phyloP scores from a whole-genome alignment of 2,888 invertebrate genomes.

The Heliconius aoede region DNA sequence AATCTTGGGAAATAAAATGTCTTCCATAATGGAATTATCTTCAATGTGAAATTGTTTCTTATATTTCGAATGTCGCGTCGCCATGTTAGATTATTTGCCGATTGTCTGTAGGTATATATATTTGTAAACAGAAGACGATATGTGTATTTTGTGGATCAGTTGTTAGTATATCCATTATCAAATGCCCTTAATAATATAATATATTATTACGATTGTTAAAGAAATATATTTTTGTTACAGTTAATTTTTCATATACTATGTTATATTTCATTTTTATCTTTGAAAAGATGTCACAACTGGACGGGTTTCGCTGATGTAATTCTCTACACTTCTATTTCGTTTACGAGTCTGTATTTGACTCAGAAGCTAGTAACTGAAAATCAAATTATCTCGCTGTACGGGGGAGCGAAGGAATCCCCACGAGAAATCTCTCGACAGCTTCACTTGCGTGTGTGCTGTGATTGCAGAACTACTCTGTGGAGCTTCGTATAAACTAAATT shows the following conservation, averaged over 20 bases:
- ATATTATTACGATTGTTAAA: no score
- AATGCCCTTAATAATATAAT: no score
- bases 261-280: no score
- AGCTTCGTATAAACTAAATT: slow-evolving; percentile 9
- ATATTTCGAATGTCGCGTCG: slow-evolving; percentile 16
- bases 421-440: slow-evolving; percentile 25
- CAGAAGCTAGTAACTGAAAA: slow-evolving; percentile 23
- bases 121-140: neutral
- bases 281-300: neutral
- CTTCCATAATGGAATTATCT: neutral
- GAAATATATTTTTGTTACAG: no score
- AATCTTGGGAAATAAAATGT: neutral
- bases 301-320: neutral
- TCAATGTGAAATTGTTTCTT: slow-evolving; percentile 18
- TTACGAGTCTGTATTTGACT: neutral
- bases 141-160: neutral
- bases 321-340: neutral
- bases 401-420: slow-evolving; percentile 13
- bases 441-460: slow-evolving; percentile 21
- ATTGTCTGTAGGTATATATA: slow-evolving; percentile 15
- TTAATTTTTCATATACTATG: no score
- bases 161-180: neutral
- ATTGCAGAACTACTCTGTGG: slow-evolving; percentile 13
- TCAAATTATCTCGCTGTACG: slow-evolving; percentile 30
- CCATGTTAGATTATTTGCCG: slow-evolving; percentile 10